Base-by-base conservation (phyloP, 1,140 invertebrate species). In the Megathymus violae region DNA sequence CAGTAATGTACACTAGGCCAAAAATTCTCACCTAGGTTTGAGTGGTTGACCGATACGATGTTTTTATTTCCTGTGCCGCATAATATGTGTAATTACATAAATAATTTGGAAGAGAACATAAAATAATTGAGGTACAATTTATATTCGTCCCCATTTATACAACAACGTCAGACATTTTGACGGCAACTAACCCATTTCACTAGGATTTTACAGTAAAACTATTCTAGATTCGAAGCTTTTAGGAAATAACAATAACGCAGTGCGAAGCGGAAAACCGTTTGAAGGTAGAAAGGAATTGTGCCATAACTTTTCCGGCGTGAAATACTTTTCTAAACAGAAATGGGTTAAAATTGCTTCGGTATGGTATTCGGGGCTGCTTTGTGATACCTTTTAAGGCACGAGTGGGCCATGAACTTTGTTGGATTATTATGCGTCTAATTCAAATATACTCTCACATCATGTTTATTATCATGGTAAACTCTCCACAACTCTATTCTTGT, bases 221-320 rank as follows among this genome's bases (percentile, higher is more conserved):
- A 25, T 25, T 54, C 38, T 41, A 25, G 51, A 41, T 41, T 11
- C 51, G 41, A 56, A 56, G 51, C 51, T 43, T 56, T 56, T 56
- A 43, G 51, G 51, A 56, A 56, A 56, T 56, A 56, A 56, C 52
- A 56, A 56, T 56, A 56, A 56, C 52, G 14, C 13, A 44, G 52
- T 43, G 25, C 40, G 17, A 56, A 44, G 52, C 52, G 52, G 16
- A 56, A 56, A 56, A 56, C 52, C 52, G 52, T 44, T 56, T 56
- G 52, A 44, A 56, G 52, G 52, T 56, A 44, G 27, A 56, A 56
- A 56, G 52, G 52, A 44, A 56, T 56, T 56, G 40, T 40, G 52
- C 52, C 14, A 25, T 56, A 56, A 56, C 43, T 56, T 56, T 56
- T 56, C 40, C 40, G 17, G 34, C 34, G 52, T 19, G 14, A 56